Percentiles rank a stretch among this genome's conserved stretches.
Conservation (phyloP, 2,888 invertebrate genomes). For the Allygus modestus region DNA sequence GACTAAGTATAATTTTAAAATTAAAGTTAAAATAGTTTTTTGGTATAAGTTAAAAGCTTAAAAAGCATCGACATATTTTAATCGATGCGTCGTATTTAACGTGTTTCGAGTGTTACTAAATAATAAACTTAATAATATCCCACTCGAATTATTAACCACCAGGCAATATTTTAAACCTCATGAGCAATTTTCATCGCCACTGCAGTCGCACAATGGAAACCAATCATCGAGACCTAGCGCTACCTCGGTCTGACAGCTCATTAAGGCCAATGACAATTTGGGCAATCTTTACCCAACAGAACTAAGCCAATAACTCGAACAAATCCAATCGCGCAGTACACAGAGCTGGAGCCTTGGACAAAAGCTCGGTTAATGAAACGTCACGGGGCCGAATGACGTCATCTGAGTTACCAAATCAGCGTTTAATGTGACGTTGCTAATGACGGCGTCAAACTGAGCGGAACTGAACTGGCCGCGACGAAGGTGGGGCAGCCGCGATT, state of each 20-base stretch:
- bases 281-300: background rate
- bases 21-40: too few species aligned
- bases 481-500: too few species aligned
- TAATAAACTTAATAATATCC: too few species aligned
- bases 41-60: too few species aligned
- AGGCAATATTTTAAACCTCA: too few species aligned
- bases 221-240: background rate
- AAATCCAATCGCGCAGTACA: conserved; percentile 1
- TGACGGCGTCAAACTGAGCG: background rate
- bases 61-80: too few species aligned
- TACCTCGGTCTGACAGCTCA: background rate
- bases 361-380: conserved; percentile 2
- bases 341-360: background rate
- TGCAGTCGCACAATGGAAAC: background rate
- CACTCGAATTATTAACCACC: too few species aligned
- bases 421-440: background rate
- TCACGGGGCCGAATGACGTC: conserved; percentile 3
- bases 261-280: conserved; percentile 1
- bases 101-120: too few species aligned
- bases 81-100: too few species aligned
- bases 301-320: conserved; percentile 23
- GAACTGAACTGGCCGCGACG: too few species aligned
- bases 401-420: background rate
- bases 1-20: too few species aligned
- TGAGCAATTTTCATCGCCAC: too few species aligned